Conservation (phyloP, 2,888 invertebrate genomes). For the Octonoba sinensis region DNA sequence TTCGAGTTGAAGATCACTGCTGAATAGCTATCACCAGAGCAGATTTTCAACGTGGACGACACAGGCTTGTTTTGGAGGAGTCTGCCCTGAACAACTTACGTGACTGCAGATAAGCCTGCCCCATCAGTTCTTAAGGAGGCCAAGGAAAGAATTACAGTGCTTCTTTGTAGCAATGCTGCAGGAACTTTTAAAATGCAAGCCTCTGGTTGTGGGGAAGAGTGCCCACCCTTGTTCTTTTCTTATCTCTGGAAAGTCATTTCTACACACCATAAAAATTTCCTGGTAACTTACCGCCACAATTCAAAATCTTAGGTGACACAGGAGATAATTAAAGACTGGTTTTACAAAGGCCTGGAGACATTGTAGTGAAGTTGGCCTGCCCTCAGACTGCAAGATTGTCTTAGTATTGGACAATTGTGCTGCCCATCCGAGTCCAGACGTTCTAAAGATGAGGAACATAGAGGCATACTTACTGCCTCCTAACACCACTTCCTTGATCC, state of each 20-base stretch:
- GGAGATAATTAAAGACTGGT: neutral
- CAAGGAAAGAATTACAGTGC: neutral
- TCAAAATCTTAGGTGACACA: neutral
- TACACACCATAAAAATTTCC: neutral
- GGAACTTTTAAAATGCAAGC: neutral
- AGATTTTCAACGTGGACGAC: constrained; percentile 5
- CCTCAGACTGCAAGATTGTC: neutral
- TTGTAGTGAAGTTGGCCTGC: too few species aligned
- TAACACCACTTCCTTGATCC: neutral
- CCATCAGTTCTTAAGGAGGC: neutral
- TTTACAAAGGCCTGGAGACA: too few species aligned
- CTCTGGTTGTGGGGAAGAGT: constrained; percentile 10
- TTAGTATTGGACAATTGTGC: neutral
- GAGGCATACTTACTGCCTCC: neutral
- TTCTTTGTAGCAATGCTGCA: neutral
- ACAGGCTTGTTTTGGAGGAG: neutral
- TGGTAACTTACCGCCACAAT: neutral
- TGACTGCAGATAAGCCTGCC: neutral
- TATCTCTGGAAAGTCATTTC: too few species aligned
- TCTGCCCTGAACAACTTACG: neutral
- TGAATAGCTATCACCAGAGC: neutral
- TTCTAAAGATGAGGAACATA: neutral
- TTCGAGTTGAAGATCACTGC: neutral
- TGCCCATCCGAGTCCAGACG: neutral
- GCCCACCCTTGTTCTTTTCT: neutral